phyloP scores from a whole-genome alignment of 2,797 vertebrate species.

The Euthynnus affinis region DNA sequence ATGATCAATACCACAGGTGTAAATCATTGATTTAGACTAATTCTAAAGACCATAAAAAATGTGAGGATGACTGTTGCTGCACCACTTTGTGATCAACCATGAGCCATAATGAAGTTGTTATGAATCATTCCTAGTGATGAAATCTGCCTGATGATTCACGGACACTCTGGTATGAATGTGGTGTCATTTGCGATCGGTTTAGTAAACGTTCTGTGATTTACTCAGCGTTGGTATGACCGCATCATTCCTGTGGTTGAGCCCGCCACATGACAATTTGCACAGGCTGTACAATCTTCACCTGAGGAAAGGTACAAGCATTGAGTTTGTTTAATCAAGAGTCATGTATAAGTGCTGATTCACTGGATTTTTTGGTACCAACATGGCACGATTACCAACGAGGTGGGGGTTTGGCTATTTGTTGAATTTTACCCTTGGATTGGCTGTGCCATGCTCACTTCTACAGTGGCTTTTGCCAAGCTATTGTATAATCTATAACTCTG shows the following conservation, averaged over 20 bases:
- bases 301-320: not conserved
- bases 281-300: not conserved
- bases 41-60: too few species aligned
- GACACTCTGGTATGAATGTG: not conserved
- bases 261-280: too few species aligned
- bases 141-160: slow-evolving; percentile 3
- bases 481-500: slow-evolving; percentile 40
- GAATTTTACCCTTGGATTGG: not conserved
- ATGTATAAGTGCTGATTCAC: not conserved
- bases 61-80: not conserved
- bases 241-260: not conserved
- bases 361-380: not conserved
- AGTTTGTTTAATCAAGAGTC: not conserved
- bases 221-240: not conserved
- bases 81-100: not conserved
- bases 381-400: not conserved
- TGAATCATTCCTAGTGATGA: not conserved
- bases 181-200: not conserved
- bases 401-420: slow-evolving; percentile 1
- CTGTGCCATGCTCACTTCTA: not conserved
- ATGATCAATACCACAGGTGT: not conserved
- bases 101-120: rapidly evolving
- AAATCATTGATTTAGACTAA: too few species aligned
- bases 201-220: not conserved
- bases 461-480: slow-evolving; percentile 5